Evolutionary conservation across 2,113 vertebrate species (phyloP), one percentile per base, ranked within the genome.

Genomic region (Anolis carolinensis): DNA sequence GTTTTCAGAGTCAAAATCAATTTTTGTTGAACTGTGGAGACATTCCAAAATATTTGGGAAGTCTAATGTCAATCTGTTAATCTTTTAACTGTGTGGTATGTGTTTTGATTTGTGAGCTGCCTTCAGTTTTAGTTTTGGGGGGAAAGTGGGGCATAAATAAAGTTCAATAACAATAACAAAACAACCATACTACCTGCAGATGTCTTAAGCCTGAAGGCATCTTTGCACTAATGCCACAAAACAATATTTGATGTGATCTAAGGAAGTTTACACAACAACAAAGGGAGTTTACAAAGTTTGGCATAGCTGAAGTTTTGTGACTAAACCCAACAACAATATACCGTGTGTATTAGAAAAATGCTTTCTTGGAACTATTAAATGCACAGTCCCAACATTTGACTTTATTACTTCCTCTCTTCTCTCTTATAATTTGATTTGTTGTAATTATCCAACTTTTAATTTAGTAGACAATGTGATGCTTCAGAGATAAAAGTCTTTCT

Each of bases 191-290:
- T 14, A 71, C 74, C 23, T 68, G 77, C 34, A 48, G 25, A 80
- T 79, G 25, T 10, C 52, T 85, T 59, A 25, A 36, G 34, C 32
- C 25, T 72, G 27, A 86, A 79, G 34, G 34, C 36, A 48, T 85
- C 4, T 63, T 70, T 74, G 7, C 27, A 52, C 21, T 39, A 44
- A 10, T 74, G 6, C 20, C 30, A 65, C 14, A 4, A 67, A 4
- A 23, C 25, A 39, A 30, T 83, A 78, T 72, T 44, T 86, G 76
- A 62, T 86, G 77, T 25, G n/a, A 73, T 73, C 52, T 86, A 36
- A n/a, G n/a, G n/a, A n/a, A n/a, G 50, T 11, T 52, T 52, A 52
- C 50, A 52, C 7, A 52, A 52, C 7, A 52, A n/a, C 7, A 11
- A 11, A 52, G 11, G 50, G 52, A 55, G 10, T 55, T 10, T 55